phyloP scores from a whole-genome alignment of 1,140 invertebrate species.

The Leptopilina boulardi region DNA sequence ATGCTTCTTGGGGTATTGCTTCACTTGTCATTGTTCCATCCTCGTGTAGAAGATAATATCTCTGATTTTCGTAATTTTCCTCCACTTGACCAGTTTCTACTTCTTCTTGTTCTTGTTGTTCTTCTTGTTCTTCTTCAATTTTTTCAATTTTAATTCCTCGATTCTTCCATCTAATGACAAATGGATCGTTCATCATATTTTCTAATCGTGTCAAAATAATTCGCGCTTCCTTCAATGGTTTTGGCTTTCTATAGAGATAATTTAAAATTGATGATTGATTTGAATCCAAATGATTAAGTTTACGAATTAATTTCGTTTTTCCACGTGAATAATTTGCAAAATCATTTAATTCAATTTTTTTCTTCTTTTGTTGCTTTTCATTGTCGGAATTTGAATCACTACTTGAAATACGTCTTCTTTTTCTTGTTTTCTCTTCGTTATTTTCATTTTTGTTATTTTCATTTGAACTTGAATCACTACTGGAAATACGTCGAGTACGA shows the following conservation, averaged over 20 bases:
- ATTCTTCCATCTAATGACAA: conserved; percentile 11
- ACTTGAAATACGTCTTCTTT: not conserved
- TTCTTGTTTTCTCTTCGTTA: not conserved
- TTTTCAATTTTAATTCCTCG: not conserved
- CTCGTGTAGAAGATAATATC: not conserved
- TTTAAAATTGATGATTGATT: not conserved
- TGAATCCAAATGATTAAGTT: not conserved
- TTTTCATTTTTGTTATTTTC: no score
- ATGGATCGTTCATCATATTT: conserved; percentile 21
- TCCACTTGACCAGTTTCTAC: conserved; percentile 20
- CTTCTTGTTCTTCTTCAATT: conserved; percentile 33
- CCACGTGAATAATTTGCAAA: not conserved
- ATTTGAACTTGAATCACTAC: not conserved
- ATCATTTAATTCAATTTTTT: not conserved
- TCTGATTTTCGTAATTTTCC: not conserved
- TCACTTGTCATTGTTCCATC: not conserved
- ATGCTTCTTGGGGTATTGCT: not conserved
- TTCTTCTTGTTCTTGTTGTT: not conserved
- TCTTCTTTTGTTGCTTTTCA: not conserved
- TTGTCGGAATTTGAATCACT: not conserved
- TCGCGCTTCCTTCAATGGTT: not conserved
- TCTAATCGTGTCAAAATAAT: conserved; percentile 38
- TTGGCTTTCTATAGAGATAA: not conserved
- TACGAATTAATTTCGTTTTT: not conserved
- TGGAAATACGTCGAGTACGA: not conserved